Conservation (phyloP, 2,113 vertebrate genomes). For the Indicator indicator region DNA sequence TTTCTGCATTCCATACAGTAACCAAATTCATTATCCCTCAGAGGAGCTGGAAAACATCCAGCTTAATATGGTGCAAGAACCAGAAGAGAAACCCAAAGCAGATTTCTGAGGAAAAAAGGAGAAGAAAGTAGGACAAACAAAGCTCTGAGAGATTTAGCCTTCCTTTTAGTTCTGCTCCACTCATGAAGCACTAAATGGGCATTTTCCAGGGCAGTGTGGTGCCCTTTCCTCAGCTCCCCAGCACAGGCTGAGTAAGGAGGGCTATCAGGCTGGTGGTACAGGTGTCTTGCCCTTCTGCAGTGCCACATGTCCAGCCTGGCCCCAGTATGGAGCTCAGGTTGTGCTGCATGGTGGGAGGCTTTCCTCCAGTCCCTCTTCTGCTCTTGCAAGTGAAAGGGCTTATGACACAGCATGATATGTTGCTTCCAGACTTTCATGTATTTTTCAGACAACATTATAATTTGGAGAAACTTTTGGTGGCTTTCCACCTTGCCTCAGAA, state of each 20-base stretch:
- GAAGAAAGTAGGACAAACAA: background rate
- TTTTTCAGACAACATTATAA: background rate
- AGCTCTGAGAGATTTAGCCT: background rate
- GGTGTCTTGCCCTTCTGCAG: background rate
- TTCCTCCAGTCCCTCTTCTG: background rate
- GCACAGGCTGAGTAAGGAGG: rapidly evolving
- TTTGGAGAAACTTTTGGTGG: background rate
- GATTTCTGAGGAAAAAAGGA: background rate
- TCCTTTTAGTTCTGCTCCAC: background rate
- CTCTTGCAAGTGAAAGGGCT: background rate
- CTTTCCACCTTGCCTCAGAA: background rate
- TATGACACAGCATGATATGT: too few species aligned
- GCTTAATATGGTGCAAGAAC: background rate
- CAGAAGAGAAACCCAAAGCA: background rate
- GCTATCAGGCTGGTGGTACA: rapidly evolving
- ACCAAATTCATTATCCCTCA: background rate
- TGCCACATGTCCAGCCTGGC: too few species aligned
- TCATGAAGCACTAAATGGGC: background rate
- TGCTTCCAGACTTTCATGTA: background rate
- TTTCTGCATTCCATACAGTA: background rate
- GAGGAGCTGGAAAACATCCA: background rate
- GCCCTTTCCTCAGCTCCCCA: background rate
- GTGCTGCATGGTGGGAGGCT: rapidly evolving
- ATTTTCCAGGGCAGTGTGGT: background rate
- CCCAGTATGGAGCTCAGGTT: rapidly evolving